Evolutionary conservation across 1,140 invertebrate genomes (phyloP).

Genomic region (Achatina immaculata): DNA sequence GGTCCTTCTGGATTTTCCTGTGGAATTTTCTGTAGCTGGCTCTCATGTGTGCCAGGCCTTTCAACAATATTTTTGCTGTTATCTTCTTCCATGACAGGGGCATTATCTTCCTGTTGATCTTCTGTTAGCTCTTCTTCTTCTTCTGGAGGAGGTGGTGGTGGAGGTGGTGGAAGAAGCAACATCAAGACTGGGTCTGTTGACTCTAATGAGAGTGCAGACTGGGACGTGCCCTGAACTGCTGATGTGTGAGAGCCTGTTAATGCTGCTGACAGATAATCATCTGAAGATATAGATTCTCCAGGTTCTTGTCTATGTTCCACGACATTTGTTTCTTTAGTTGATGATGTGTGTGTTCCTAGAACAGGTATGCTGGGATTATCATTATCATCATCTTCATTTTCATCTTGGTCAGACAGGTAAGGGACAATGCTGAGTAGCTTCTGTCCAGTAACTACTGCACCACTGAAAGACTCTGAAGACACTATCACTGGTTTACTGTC

Average conservation of each 20-base stretch:
- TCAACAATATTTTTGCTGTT: background rate
- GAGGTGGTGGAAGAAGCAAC: background rate
- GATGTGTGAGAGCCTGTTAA: background rate
- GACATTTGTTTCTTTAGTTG: background rate
- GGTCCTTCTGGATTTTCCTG: background rate
- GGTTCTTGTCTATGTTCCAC: background rate
- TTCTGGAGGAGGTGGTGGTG: background rate
- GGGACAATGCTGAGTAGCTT: slow-evolving; percentile 21
- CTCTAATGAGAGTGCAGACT: background rate
- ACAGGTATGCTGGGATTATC: background rate
- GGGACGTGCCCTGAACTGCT: background rate
- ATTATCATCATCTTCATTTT: background rate
- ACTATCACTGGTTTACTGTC: background rate
- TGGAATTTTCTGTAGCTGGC: background rate
- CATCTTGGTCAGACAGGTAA: slow-evolving; percentile 29
- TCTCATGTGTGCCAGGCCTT: background rate
- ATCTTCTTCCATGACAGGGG: background rate
- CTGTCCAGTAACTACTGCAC: background rate
- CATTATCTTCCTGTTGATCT: background rate
- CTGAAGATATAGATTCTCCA: background rate
- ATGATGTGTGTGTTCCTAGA: background rate
- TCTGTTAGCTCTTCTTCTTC: background rate
- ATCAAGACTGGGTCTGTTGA: background rate
- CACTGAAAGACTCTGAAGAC: background rate
- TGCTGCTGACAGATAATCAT: background rate